Conservation (phyloP, 2,888 invertebrate genomes). For the Drosophila siamana region DNA sequence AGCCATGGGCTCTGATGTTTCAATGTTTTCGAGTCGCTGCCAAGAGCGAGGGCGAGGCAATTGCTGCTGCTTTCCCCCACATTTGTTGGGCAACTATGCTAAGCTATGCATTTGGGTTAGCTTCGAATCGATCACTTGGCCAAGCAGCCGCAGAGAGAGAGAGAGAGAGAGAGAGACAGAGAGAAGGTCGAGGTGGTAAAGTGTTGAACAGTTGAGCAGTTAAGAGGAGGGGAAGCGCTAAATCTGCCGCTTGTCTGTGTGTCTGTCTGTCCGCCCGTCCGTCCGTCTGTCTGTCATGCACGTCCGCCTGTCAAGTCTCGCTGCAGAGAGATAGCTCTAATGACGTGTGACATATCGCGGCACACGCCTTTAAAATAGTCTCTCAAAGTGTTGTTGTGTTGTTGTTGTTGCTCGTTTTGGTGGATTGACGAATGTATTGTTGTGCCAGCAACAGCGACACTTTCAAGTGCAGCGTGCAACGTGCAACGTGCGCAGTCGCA, state of each 20-base stretch:
- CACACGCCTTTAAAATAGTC: constrained; percentile 57
- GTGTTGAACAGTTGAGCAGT: too few relatives aligned
- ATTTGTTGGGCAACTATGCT: constrained; percentile 14
- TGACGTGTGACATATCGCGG: constrained; percentile 73
- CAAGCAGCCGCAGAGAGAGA: too few relatives aligned
- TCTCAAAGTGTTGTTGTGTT: not conserved
- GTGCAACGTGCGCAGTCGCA: constrained; percentile 20
- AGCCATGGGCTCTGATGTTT: constrained; percentile 27
- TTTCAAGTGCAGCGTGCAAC: constrained; percentile 65
- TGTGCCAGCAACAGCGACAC: constrained; percentile 71
- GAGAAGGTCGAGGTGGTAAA: constrained; percentile 22
- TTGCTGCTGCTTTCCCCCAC: constrained; percentile 33
- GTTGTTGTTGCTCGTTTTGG: not conserved
- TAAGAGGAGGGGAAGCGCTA: constrained; percentile 19
- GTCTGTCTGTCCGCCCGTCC: constrained; percentile 46
- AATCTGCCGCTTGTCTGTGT: constrained; percentile 20
- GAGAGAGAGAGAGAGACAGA: not conserved
- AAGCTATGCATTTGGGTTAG: constrained; percentile 59
- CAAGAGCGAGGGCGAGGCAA: constrained; percentile 15
- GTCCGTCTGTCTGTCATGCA: constrained; percentile 48
- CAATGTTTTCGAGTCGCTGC: constrained; percentile 42
- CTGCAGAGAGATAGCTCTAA: constrained; percentile 50
- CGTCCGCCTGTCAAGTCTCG: constrained; percentile 34
- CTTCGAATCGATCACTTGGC: constrained; percentile 2
- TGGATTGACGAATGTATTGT: constrained; percentile 78